Evolutionary conservation across 1,140 invertebrate species (phyloP), one percentile per base, ranked within the genome.

Genomic region (Zophobas morio): DNA sequence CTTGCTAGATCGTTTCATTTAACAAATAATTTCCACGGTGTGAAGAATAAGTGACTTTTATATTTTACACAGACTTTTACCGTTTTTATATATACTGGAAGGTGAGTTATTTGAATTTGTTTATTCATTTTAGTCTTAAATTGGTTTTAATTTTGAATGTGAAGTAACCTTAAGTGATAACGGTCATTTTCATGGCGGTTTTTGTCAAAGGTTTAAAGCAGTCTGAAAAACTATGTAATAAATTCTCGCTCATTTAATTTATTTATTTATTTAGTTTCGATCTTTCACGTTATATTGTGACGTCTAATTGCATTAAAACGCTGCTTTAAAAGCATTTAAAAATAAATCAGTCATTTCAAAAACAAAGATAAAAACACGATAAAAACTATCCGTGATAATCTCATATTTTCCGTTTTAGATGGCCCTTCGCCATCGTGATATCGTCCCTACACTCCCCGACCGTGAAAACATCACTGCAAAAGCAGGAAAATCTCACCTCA

Each of bases 381-480:
- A 20, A 20, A 20, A 20, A 20, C 20, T 20, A 20, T 20, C 20
- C 20, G 20, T 20, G 20, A 20, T 20, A 20, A 20, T 20, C 20
- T 20, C 20, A 20, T 20, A 20, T 20, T 20, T 57, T 1, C 35
- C 20, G 2, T 63, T 66, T 66, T 49, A 74, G 71, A 78, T 80
- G 79, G 49, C 77, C 6, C 40, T 63, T 1, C 49, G 63, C 60
- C 75, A 77, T 36, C 75, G 66, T 76, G 53, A 6, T 33, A 32
- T 70, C 3, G 60, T 53, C n/a, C 35, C 2, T 1, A 1, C 33
- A 4, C 33, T 32, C 0, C 6, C 63, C n/a, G 78, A 79, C 70
- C 80, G 78, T 63, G 80, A 81, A 77, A 82, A 82, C 71, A 4
- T 72, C 40, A 73, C 35, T 42, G 40, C 74, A 36, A 70, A 51